phyloP scores from a whole-genome alignment of 1,140 invertebrate species.

The Megalopta genalis region DNA sequence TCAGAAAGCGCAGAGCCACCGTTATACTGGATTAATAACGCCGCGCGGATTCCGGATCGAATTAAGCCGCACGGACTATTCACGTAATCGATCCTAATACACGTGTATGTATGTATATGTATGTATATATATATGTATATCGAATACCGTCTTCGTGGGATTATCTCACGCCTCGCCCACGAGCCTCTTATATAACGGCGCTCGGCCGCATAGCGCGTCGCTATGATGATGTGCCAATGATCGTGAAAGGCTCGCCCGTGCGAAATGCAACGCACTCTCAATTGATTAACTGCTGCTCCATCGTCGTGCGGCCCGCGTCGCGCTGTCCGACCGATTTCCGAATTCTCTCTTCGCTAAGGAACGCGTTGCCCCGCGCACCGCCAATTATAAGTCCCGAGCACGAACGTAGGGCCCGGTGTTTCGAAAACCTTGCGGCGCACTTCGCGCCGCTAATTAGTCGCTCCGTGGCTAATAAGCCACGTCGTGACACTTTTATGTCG shows the following conservation, averaged over 20 bases:
- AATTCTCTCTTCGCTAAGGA: not conserved
- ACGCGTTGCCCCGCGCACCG: no score
- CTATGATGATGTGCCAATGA: constrained; percentile 64
- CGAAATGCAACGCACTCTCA: constrained; percentile 53
- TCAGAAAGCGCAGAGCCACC: not conserved
- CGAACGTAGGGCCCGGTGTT: no score
- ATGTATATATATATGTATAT: no score
- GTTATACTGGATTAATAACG: not conserved
- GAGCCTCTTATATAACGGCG: constrained; percentile 69
- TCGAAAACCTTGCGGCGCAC: no score
- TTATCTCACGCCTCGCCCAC: constrained; percentile 72
- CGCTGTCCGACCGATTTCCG: no score
- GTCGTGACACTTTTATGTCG: no score
- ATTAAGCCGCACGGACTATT: constrained; percentile 10
- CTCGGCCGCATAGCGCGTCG: constrained; percentile 2
- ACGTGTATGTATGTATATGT: no score
- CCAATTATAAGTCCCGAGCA: no score
- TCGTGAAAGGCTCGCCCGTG: constrained; percentile 72
- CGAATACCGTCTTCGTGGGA: constrained; percentile 60
- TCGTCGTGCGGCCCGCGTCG: no score
- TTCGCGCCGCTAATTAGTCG: no score
- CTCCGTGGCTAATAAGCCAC: no score
- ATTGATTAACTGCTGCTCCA: constrained; percentile 45
- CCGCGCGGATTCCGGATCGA: not conserved
- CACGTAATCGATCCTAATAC: constrained; percentile 34